phyloP scores from a whole-genome alignment of 2,113 vertebrate species.

The Leptosomus discolor region DNA sequence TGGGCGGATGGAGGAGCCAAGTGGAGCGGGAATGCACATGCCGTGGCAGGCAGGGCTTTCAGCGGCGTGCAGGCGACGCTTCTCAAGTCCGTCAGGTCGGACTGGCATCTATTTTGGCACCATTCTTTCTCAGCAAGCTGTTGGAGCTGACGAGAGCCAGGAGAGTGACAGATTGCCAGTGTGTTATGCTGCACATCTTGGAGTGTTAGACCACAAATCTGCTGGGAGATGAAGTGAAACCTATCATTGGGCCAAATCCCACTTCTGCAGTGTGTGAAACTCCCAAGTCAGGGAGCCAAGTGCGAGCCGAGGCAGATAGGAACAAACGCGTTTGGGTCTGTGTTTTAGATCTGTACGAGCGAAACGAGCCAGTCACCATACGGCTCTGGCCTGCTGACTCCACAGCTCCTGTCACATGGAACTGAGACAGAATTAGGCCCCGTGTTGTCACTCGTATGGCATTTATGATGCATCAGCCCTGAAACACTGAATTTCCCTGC shows the following conservation, averaged over 20 bases:
- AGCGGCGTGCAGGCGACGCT: fast-evolving
- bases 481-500: background rate
- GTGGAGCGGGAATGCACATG: background rate
- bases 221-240: slow-evolving; percentile 20
- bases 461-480: background rate
- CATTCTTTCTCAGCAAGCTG: background rate
- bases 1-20: background rate
- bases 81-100: background rate
- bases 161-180: slow-evolving; percentile 40
- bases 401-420: background rate
- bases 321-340: background rate
- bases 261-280: background rate
- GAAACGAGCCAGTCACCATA: background rate
- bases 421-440: background rate
- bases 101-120: background rate
- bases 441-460: fast-evolving
- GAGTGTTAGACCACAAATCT: slow-evolving; percentile 68
- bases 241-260: background rate
- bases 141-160: slow-evolving; percentile 31
- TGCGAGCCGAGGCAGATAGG: background rate
- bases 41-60: background rate
- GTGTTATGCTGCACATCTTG: slow-evolving; percentile 30
- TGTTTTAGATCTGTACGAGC: background rate
- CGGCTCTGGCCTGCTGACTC: background rate
- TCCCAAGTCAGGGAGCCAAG: background rate